Conservation (phyloP, 2,113 vertebrate genomes). For the Semicossyphus pulcher region DNA sequence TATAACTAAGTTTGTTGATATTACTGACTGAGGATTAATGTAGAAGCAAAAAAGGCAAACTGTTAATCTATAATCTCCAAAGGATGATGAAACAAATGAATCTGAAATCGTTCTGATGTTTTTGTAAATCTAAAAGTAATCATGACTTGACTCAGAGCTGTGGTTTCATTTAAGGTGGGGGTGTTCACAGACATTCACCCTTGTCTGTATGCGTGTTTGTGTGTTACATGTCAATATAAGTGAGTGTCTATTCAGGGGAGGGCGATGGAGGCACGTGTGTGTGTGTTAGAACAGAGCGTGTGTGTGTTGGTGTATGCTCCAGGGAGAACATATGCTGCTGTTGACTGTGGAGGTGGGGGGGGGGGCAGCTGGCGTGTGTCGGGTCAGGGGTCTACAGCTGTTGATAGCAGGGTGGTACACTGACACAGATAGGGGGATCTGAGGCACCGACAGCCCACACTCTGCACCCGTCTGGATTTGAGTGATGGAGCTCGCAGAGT, state of each 20-base stretch:
- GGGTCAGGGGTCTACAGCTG: conserved; percentile 79
- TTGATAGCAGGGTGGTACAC: conserved; percentile 66
- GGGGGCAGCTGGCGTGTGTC: conserved; percentile 75
- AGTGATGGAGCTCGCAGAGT: conserved; percentile 44
- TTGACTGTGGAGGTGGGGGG: conserved; percentile 51
- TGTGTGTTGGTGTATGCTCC: conserved; percentile 67
- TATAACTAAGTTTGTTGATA: no score
- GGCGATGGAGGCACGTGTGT: conserved; percentile 58
- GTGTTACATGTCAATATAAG: conserved; percentile 25
- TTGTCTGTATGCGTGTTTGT: conserved; percentile 22
- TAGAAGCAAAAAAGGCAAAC: no score
- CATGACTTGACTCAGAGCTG: background rate
- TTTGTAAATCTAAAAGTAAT: no score
- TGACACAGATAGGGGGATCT: conserved; percentile 55
- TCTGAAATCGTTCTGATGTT: no score
- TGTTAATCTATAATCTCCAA: no score
- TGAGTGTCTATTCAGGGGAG: conserved; percentile 27
- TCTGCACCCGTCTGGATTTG: conserved; percentile 36
- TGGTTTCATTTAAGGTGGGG: background rate
- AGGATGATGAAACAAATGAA: no score
- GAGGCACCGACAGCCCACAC: conserved; percentile 18
- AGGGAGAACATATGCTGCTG: conserved; percentile 74
- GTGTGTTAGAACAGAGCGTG: conserved; percentile 44
- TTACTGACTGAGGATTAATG: no score
- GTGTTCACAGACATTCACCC: background rate